Evolutionary conservation across 1,140 invertebrate genomes (phyloP).

Genomic region (Meloidogyne hapla): DNA sequence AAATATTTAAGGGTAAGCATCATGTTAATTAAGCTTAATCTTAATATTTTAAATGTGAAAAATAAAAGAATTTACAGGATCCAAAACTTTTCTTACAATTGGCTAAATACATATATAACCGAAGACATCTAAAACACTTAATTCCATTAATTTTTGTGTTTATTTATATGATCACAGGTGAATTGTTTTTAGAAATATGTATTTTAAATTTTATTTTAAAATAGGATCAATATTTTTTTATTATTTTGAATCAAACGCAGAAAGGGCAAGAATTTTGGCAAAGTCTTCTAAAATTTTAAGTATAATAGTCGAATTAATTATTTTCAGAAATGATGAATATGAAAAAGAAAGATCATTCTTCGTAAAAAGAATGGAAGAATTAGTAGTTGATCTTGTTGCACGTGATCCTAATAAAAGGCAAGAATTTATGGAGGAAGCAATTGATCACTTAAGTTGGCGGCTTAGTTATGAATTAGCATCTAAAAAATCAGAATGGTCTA

Average conservation of each 20-base stretch:
- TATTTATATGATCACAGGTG: constrained; percentile 59
- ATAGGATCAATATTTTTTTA: constrained; percentile 6
- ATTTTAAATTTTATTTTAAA: neutral
- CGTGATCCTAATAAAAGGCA: constrained; percentile 13
- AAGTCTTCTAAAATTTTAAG: neutral
- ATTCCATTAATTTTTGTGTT: constrained; percentile 56
- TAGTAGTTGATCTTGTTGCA: constrained; percentile 38
- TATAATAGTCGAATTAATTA: neutral
- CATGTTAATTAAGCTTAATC: too few species aligned
- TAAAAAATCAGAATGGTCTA: constrained; percentile 36
- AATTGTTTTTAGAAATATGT: constrained; percentile 46
- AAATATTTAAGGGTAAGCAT: neutral
- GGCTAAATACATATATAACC: constrained; percentile 41
- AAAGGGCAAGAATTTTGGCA: neutral
- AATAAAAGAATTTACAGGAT: neutral
- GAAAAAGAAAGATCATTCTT: constrained; percentile 42
- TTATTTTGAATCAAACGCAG: neutral
- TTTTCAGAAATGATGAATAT: constrained; percentile 39
- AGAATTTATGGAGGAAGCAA: constrained; percentile 49
- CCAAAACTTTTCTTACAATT: constrained; percentile 21
- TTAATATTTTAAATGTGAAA: too few species aligned
- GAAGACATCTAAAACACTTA: constrained; percentile 49
- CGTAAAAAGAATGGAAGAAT: constrained; percentile 55
- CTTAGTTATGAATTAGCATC: constrained; percentile 15
- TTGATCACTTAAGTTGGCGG: constrained; percentile 46